These are phyloP conservation scores for Sepioteuthis lessoniana DNA, from an alignment of 2,888 invertebrate genomes.

Conservation along the genomic window DNA sequence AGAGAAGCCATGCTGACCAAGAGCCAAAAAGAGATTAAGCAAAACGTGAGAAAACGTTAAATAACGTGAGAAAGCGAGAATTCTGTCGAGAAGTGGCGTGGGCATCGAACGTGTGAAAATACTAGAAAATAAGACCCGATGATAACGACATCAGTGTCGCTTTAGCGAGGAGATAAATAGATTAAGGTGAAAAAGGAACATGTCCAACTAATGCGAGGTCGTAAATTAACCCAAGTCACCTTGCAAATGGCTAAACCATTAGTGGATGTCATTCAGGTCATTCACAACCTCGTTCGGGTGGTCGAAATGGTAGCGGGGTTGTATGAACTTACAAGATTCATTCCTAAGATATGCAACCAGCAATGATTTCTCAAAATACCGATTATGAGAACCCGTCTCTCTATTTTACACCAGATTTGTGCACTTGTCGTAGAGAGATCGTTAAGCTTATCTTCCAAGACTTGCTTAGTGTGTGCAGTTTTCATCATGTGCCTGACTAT, in stretches of 20 bases:
- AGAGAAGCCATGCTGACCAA: not conserved
- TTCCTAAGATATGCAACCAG: not conserved
- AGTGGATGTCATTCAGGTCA: not conserved
- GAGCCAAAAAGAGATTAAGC: slow-evolving; percentile 10
- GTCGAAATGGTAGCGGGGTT: not conserved
- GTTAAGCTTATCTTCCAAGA: not conserved
- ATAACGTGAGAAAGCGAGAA: not conserved
- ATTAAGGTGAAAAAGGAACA: slow-evolving; percentile 18
- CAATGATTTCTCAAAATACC: not conserved
- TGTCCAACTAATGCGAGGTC: not conserved
- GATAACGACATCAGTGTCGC: not conserved
- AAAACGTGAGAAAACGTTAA: not conserved
- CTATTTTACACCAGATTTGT: not conserved
- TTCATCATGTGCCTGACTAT: too few species aligned
- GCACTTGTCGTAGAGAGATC: not conserved
- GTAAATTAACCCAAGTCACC: not conserved
- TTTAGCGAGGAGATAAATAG: not conserved
- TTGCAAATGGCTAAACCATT: not conserved
- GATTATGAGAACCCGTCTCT: not conserved
- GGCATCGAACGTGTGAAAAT: not conserved
- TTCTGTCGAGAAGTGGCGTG: not conserved
- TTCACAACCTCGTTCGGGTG: not conserved
- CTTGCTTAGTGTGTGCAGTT: too few species aligned
- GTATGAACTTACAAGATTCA: not conserved
- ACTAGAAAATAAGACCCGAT: not conserved